Evolutionary conservation across 30 jellyfish, hydroid and myxozoan species (phyloP), one percentile per base, ranked within the genome.

Genomic region (Aurelia aurita): DNA sequence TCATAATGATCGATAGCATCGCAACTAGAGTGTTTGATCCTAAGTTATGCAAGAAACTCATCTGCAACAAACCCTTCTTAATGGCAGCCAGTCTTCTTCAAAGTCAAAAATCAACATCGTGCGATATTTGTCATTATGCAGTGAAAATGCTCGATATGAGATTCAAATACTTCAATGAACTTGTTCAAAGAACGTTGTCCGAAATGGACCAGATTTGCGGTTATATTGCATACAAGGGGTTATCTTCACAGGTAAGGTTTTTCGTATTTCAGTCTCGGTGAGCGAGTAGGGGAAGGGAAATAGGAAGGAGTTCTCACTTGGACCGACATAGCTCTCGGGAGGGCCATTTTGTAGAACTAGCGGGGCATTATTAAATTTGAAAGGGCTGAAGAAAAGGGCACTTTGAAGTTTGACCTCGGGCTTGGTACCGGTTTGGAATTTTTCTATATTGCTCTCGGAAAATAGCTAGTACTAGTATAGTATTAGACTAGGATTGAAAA

Each of bases 21-120:
- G 73, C 45, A 9, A 34, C 47, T 58, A 62, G 43, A 25, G 18
- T 61, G 51, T 10, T 77, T 55, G 57, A 77, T 28, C 31, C 72
- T n/a, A 23, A 39, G 2, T 11, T 31, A 46, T 77, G 89, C 72
- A 67, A 53, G 26, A 77, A 61, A 32, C 35, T 34, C 6, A 27
- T 58, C 19, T 77, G 89, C 71, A 77, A 53, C 80, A 45, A 77
- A 15, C 80, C 71, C 15, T 54, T 77, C 28, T 28, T 34, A 13
- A 16, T 77, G 32, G 77, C 71, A 39, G 43, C 80, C 43, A 59
- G 72, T 12, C 13, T 45, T 15, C 8, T 61, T 49, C 32, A 22
- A 15, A 26, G 46, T 22, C 23, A 26, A 39, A 43, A 39, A 21
- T 55, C 79, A 61, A 61, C 69, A 15, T 28, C 70, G 3, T 77